Base-by-base conservation (phyloP, 2,888 invertebrate genomes). In the Lagria hirta region DNA sequence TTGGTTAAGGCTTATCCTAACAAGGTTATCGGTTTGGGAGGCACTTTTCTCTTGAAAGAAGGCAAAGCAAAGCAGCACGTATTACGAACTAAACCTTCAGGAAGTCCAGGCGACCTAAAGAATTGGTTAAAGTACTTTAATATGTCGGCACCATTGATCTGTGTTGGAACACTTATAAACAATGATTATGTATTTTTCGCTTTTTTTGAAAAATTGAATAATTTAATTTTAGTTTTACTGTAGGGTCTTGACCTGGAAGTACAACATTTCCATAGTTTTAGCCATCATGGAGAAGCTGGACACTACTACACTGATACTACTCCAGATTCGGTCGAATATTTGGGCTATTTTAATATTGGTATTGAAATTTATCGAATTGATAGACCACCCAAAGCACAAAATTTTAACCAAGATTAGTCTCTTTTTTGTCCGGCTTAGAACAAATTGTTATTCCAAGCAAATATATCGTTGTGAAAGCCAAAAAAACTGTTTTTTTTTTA, bases 241-340 rank as follows among this genome's bases (percentile, higher is more conserved):
- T 63, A 92, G 92, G 92, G 82, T 14, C 73, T 92, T 66, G 93
- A 95, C 74, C 78, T 98, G 50, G 81, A 97, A 57, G 81, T 93
- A 52, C 96, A 97, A 72, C 98, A 98, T 75, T 97, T 97, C 71
- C 98, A 98, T 73, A 92, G 92, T 66, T 91, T 88, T 71, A 85
- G 88, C 54, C 73, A 79, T 62, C 84, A 84, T 68, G 86, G 85
- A 43, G 84, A 86, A 74, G 93, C 88, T 54, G 97, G 97, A 1
- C 98, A 98, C 77, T 99, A 97, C 75, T 97, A 98, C 74, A 85
- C 85, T 68, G 98, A 99, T 74, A 87, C 86, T 4, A 90, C 93
- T 16, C 96, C 97, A 0, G 84, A 83, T 4, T 75, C 68, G 8
- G 93, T 82, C 5, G 85, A 88, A 66, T 96, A 99, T 74, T 79